These are phyloP conservation scores for Tribolium castaneum DNA, from an alignment of 1,140 invertebrate species.

Conservation along the genomic window DNA sequence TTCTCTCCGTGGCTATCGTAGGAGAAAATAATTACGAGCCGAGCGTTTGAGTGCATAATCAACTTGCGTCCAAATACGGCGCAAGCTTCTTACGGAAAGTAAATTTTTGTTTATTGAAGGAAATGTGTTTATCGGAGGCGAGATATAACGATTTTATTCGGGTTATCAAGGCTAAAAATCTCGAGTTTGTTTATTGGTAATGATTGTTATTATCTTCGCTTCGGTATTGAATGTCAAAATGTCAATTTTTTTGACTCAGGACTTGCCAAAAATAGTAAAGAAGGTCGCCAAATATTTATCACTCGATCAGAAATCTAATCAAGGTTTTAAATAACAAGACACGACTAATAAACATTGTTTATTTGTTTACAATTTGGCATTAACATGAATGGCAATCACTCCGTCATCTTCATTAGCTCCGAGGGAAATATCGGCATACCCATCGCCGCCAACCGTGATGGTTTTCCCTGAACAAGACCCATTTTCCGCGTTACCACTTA, in stretches of 20 bases:
- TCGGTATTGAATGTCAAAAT: background rate
- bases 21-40: background rate
- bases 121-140: background rate
- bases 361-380: constrained; percentile 54
- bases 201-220: background rate
- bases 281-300: background rate
- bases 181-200: background rate
- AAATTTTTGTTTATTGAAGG: background rate
- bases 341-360: background rate
- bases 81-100: background rate
- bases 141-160: background rate
- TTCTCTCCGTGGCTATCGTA: background rate
- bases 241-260: background rate
- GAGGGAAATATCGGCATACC: constrained; percentile 74
- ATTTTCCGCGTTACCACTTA: constrained; percentile 74
- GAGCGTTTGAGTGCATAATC: background rate
- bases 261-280: background rate
- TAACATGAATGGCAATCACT: constrained; percentile 80
- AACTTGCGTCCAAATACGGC: background rate
- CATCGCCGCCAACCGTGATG: constrained; percentile 72
- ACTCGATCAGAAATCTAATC: background rate
- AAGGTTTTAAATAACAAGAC: background rate
- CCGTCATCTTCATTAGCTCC: constrained; percentile 73
- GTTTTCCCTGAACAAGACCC: constrained; percentile 79
- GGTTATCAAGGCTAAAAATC: background rate